Evolutionary conservation across 2,113 vertebrate species (phyloP).

Genomic region (Pangasianodon gigas): DNA sequence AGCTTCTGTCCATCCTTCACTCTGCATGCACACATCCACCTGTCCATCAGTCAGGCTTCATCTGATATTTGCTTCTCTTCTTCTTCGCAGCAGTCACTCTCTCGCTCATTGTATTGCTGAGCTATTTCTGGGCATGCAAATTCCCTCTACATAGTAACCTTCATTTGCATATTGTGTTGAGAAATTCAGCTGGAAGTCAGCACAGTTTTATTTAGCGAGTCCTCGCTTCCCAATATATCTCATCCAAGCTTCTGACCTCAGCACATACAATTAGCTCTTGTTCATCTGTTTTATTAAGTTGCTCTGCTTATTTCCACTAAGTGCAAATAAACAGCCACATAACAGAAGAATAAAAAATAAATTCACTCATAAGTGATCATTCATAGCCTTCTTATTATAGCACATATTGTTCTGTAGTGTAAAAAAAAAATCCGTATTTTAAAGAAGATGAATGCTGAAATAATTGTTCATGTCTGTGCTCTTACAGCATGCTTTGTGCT

Average conservation of each 20-base stretch:
- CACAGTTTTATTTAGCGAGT: constrained; percentile 5
- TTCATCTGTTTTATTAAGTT: background rate
- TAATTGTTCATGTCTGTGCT: background rate
- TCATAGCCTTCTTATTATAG: background rate
- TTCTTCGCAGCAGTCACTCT: constrained; percentile 22
- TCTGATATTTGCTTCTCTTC: background rate
- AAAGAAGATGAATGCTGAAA: background rate
- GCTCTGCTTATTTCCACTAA: background rate
- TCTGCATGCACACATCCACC: constrained; percentile 34
- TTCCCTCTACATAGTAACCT: constrained; percentile 20
- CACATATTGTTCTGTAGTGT: background rate
- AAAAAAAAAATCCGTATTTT: background rate
- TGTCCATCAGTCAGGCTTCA: constrained; percentile 39
- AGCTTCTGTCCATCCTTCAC: constrained; percentile 32
- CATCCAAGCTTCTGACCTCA: background rate
- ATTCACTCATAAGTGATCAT: background rate
- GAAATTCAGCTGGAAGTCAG: constrained; percentile 1
- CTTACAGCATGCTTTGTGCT: background rate
- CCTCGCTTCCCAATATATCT: background rate
- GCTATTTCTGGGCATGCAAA: constrained; percentile 53
- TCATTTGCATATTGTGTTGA: constrained; percentile 25
- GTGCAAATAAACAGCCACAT: background rate
- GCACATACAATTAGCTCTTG: background rate
- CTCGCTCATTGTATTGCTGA: constrained; percentile 31
- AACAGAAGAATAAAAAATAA: background rate